phyloP scores from a whole-genome alignment of 92 coral and sea anemone genomes.

The Epizoanthus ramosus region DNA sequence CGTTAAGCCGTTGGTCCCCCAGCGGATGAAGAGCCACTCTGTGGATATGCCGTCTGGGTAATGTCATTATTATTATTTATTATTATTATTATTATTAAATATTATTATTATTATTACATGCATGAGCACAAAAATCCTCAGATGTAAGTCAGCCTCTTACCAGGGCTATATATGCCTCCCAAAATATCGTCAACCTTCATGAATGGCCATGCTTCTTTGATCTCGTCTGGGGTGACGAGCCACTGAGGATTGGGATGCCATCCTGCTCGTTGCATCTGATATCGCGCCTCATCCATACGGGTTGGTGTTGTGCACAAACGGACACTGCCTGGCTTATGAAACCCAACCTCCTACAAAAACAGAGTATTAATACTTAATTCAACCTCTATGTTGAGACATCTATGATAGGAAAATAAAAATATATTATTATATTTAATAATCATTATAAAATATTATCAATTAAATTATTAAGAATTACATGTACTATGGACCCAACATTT shows the following conservation, averaged over 20 bases:
- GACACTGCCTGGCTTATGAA: slow-evolving; percentile 93
- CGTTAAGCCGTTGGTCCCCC: too few relatives aligned
- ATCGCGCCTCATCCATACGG: slow-evolving; percentile 90
- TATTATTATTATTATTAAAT: too few relatives aligned
- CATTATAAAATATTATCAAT: too few relatives aligned
- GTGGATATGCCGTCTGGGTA: too few relatives aligned
- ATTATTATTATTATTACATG: too few relatives aligned
- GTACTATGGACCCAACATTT: too few relatives aligned
- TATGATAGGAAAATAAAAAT: too few relatives aligned
- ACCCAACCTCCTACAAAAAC: slow-evolving; percentile 74
- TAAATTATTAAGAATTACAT: too few relatives aligned
- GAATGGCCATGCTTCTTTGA: slow-evolving; percentile 85
- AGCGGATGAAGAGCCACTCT: too few relatives aligned
- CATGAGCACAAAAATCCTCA: too few relatives aligned
- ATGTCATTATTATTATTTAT: too few relatives aligned
- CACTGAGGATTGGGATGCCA: slow-evolving; percentile 95
- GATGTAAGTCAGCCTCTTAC: slow-evolving; percentile 33
- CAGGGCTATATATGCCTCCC: slow-evolving; percentile 93
- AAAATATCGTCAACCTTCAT: slow-evolving; percentile 82
- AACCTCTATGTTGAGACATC: not conserved
- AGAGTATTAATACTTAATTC: not conserved
- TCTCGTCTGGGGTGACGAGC: slow-evolving; percentile 91
- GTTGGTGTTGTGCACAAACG: slow-evolving; percentile 83
- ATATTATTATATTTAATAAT: too few relatives aligned
- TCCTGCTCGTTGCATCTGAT: slow-evolving; percentile 94